Percentiles rank a stretch among this genome's conserved stretches.
These are phyloP conservation scores for Spicauda simplicius DNA, from an alignment of 2,888 invertebrate species.

Conservation along the genomic window DNA sequence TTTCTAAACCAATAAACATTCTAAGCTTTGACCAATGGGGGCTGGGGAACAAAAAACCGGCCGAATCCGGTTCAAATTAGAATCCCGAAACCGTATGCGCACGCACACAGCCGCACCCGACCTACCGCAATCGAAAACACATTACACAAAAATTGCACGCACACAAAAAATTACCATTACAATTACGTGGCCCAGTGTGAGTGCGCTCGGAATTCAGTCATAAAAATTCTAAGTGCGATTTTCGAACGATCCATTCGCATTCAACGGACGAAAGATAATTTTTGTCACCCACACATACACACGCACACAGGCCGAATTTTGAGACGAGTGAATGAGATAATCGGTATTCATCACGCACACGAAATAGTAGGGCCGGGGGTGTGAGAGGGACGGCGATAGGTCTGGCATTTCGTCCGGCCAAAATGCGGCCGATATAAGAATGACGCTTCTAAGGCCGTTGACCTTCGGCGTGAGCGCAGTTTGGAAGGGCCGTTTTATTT, in stretches of 20 bases:
- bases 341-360: constrained; percentile 80
- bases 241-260: constrained; percentile 65
- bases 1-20: constrained; percentile 38
- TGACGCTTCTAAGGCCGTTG: constrained; percentile 78
- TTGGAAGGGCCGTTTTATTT: constrained; percentile 54
- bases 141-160: constrained; percentile 56
- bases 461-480: constrained; percentile 66
- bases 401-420: constrained; percentile 72
- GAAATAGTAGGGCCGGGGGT: constrained; percentile 67
- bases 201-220: constrained; percentile 56
- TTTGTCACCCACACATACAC: constrained; percentile 68
- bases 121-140: constrained; percentile 69
- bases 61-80: constrained; percentile 65
- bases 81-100: constrained; percentile 65
- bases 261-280: constrained; percentile 70
- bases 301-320: constrained; percentile 57
- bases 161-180: constrained; percentile 48
- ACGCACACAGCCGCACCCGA: constrained; percentile 53
- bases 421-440: constrained; percentile 83
- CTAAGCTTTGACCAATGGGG: constrained; percentile 45
- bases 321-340: constrained; percentile 76
- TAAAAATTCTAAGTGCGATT: constrained; percentile 69
- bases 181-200: constrained; percentile 41
- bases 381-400: constrained; percentile 62
- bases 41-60: constrained; percentile 50